Evolutionary conservation across 2,113 vertebrate genomes (phyloP), one percentile per base, ranked within the genome.

Genomic region (Prietella phreatophila): DNA sequence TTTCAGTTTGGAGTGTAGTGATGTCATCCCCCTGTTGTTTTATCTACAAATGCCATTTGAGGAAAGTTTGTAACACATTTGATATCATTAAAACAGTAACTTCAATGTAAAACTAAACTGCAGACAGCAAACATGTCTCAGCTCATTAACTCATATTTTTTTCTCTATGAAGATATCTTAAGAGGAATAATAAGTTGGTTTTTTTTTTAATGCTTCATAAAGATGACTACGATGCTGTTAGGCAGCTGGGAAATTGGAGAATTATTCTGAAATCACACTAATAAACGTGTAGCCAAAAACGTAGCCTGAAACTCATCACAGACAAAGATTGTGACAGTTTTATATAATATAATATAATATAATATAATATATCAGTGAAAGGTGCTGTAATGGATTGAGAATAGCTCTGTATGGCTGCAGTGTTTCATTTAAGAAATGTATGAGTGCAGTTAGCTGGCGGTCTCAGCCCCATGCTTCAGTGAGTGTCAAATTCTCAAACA

Each of bases 371-470:
- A 33, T 39, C 42, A 11, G 17, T 79, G 25, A 71, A 65, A n/a
- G 27, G 81, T 22, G 53, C 8, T 65, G 65, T 90, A 47, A 85
- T 89, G 69, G 25, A 69, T 60, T 73, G 50, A 61, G n/a, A 71
- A 67, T 88, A 20, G 71, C 88, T 91, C 50, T 55, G 53, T 85
- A 85, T 87, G 80, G 81, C 81, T 82, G 56, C 63, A 82, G 55
- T 76, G 67, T 85, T 83, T 87, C 89, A 87, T 89, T 89, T 87
- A 73, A 30, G 17, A 87, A 89, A 87, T 87, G 63, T 79, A 90
- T 85, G 56, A 85, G 42, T 19, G 84, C 36, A 69, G 78, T 69
- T 85, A 65, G 33, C 67, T 82, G 67, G 4, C 65, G 25, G 30
- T 84, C 84, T 75, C 80, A 69, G 82, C 76, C 33, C 83, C 30